Evolutionary conservation across 1,140 invertebrate species (phyloP).

Genomic region (Vollenhovia emeryi): DNA sequence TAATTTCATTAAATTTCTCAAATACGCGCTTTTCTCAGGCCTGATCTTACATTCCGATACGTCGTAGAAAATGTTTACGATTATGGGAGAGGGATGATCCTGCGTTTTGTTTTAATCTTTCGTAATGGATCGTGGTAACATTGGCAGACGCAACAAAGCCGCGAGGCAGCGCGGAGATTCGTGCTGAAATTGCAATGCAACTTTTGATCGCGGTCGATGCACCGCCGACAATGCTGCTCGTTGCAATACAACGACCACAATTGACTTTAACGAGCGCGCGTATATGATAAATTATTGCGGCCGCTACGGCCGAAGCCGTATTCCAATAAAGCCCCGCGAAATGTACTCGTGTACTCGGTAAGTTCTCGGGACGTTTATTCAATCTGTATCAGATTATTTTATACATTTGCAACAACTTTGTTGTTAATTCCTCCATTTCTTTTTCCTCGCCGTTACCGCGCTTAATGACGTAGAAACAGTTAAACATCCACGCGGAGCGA

Average conservation of each 20-base stretch:
- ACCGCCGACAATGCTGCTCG: conserved; percentile 36
- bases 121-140: conserved; percentile 45
- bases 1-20: conserved; percentile 19
- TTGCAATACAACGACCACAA: conserved; percentile 50
- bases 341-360: neutral
- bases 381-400: neutral
- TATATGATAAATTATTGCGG: conserved; percentile 57
- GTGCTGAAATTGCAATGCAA: conserved; percentile 43
- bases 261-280: conserved; percentile 58
- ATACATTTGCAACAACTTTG: neutral
- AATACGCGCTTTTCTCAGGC: neutral
- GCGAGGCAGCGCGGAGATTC: conserved; percentile 16
- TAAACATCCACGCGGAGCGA: neutral
- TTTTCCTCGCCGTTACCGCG: neutral
- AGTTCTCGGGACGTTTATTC: neutral
- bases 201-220: conserved; percentile 58
- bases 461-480: conserved; percentile 25
- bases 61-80: conserved; percentile 15
- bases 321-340: conserved; percentile 39
- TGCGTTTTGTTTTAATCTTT: conserved; percentile 29
- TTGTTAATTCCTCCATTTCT: neutral
- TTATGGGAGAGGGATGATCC: conserved; percentile 1
- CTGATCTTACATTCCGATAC: conserved; percentile 7
- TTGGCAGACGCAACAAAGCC: conserved; percentile 26
- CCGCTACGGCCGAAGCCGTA: conserved; percentile 15